Evolutionary conservation across 2,113 vertebrate species (phyloP), one percentile per base, ranked within the genome.

Genomic region (Leptobrachium ailaonicum): DNA sequence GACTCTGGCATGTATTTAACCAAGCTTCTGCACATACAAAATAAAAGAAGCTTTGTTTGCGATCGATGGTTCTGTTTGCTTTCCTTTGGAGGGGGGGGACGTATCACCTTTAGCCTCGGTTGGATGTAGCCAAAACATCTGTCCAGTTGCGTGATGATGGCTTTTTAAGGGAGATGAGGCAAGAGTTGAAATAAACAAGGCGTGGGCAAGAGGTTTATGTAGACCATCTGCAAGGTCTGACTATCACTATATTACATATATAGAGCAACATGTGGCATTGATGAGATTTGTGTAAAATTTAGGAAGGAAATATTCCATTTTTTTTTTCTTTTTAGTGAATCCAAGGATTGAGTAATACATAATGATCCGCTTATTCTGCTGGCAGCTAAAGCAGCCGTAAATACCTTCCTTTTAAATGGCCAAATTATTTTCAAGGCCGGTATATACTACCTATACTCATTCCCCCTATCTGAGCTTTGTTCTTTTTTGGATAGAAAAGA

Each of bases 111-210:
- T n/a, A n/a, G 13, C 54, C 42, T 71, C 42, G 43, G n/a, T 9
- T 41, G 8, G 41, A 54, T 45, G 13, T 14, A 41, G 67, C 67
- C 67, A 71, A 47, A 41, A 78, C 76, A 78, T 78, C 76, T 78
- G 76, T 68, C 40, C 50, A 50, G 58, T 78, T 63, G 76, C 76
- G 56, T 70, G 76, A 71, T 71, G 66, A 60, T 69, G 56, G 43
- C 20, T 40, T 62, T 77, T 77, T 71, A 77, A 77, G 47, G 32
- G 54, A 40, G 66, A 63, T 71, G 76, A 71, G 68, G 76, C 67
- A 62, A 71, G 67, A 71, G 44, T 56, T 45, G 75, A 68, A 77
- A 77, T 50, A 58, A 77, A 69, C 42, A 77, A 77, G 67, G 53
- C 66, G 50, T 58, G 66, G 53, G 75, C 47, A 69, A 50, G 7